phyloP scores from a whole-genome alignment of 1,140 invertebrate genomes.

The Drosophila chauvacae region DNA sequence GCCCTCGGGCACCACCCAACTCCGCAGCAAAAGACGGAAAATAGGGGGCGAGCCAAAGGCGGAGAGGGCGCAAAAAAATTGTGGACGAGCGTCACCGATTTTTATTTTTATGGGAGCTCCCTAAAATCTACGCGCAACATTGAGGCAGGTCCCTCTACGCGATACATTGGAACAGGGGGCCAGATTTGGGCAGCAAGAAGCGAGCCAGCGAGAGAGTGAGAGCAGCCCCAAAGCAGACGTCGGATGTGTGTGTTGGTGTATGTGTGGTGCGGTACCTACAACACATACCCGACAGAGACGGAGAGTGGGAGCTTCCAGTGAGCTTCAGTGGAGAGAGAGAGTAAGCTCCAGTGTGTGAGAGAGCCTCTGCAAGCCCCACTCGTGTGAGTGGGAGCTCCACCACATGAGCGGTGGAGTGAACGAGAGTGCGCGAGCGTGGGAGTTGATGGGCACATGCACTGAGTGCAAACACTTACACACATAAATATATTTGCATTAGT shows the following conservation, averaged over 20 bases:
- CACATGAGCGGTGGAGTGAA: conserved; percentile 1
- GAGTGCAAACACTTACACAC: conserved; percentile 4
- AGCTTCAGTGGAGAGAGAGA: conserved; percentile 10
- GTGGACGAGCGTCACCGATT: conserved; percentile 38
- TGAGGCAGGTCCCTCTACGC: conserved; percentile 83
- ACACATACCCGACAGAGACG: not conserved
- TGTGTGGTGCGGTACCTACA: conserved; percentile 22
- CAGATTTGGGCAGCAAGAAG: conserved; percentile 51
- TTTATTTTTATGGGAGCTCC: conserved; percentile 57
- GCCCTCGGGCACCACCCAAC: conserved; percentile 46
- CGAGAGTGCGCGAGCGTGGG: conserved; percentile 46
- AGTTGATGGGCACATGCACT: conserved; percentile 34
- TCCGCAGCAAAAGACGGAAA: conserved; percentile 3
- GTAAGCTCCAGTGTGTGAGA: conserved; percentile 14
- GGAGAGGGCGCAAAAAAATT: conserved; percentile 25
- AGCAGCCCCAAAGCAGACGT: conserved; percentile 40
- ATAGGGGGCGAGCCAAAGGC: not conserved
- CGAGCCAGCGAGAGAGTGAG: conserved; percentile 11
- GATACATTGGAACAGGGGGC: conserved; percentile 76
- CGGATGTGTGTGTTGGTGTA: not conserved
- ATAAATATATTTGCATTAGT: not conserved
- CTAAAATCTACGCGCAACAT: conserved; percentile 75
- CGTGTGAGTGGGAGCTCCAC: conserved; percentile 9
- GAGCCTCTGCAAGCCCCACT: conserved; percentile 11
- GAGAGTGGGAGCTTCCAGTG: conserved; percentile 23